These are phyloP conservation scores for Seladonia tumulorum DNA, from an alignment of 2,888 invertebrate species.

Conservation along the genomic window DNA sequence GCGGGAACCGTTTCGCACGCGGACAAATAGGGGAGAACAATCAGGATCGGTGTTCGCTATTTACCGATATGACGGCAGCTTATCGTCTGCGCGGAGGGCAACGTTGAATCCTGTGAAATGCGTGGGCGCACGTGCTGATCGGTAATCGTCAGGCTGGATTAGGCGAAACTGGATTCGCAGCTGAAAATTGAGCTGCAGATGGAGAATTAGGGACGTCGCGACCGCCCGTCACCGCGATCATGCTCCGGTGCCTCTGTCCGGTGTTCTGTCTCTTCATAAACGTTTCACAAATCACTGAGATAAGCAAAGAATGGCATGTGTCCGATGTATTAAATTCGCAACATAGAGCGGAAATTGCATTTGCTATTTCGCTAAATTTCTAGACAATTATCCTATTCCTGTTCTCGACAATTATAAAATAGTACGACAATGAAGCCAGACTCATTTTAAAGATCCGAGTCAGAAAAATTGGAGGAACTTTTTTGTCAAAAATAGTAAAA, in stretches of 20 bases:
- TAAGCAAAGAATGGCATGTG: neutral
- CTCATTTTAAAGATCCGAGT: too few relatives aligned
- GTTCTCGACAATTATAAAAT: too few relatives aligned
- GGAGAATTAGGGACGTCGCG: neutral
- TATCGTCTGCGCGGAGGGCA: slow-evolving; percentile 44
- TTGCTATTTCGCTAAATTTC: too few relatives aligned
- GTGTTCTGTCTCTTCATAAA: neutral
- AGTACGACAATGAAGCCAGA: too few relatives aligned
- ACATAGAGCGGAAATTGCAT: too few relatives aligned
- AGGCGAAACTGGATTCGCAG: neutral
- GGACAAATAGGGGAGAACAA: slow-evolving; percentile 56
- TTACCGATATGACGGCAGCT: slow-evolving; percentile 69
- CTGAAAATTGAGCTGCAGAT: neutral
- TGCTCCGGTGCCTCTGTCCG: neutral
- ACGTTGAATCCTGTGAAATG: slow-evolving; percentile 18
- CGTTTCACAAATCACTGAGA: neutral
- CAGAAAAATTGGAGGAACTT: too few relatives aligned
- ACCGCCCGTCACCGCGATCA: neutral
- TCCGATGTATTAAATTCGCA: neutral
- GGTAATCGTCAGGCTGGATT: slow-evolving; percentile 11
- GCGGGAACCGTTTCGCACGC: slow-evolving; percentile 53
- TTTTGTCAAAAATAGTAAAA: too few relatives aligned
- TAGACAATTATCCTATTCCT: too few relatives aligned
- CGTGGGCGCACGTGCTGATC: slow-evolving; percentile 23
- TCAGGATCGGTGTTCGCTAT: slow-evolving; percentile 70